Base-by-base conservation (phyloP, 2,888 invertebrate genomes). In the Iphiclides podalirius region DNA sequence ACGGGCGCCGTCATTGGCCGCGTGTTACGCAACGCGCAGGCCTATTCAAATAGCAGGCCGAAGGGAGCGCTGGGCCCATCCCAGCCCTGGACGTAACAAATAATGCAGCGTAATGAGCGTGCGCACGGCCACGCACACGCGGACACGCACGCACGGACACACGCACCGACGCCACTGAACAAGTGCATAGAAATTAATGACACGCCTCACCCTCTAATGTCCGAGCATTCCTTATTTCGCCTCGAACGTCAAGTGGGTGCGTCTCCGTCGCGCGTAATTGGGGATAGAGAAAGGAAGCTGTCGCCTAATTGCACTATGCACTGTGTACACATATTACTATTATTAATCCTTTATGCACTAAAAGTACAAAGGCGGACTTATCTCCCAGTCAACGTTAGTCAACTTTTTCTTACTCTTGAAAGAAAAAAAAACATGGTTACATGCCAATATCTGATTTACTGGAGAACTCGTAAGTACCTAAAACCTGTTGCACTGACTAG, bases 1-100 rank as follows among this genome's bases (percentile, higher is more conserved):
- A 81, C 71, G 72, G 74, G 49, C 73, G 77, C 84, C 78, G 85
- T 83, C 85, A 87, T 87, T 87, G 88, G 88, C 80, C 81, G 82
- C 81, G 75, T 57, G 79, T 87, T 87, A 87, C 84, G 86, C 85
- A 86, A 86, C 81, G 67, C 67, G 66, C 72, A 69, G 69, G 73
- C 78, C 79, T 83, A 80, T 79, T 82, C 83, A 79, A 79, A n/a
- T n/a, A 3, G 20, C 4, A 84, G 75, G 75, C 66, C 71, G 38
- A 81, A 85, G 84, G 84, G 84, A 79, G 74, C 80, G 75, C 70
- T 79, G 66, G 63, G 75, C 78, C 79, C 78, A 68, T 75, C 77
- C 81, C 80, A 74, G 77, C 82, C 82, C 82, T 78, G 74, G 66
- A 71, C 72, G 75, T 72, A 71, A 76, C 82, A 75, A 83, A 79